Conservation (phyloP, 2,797 vertebrate genomes). For the Erpetoichthys calabaricus region DNA sequence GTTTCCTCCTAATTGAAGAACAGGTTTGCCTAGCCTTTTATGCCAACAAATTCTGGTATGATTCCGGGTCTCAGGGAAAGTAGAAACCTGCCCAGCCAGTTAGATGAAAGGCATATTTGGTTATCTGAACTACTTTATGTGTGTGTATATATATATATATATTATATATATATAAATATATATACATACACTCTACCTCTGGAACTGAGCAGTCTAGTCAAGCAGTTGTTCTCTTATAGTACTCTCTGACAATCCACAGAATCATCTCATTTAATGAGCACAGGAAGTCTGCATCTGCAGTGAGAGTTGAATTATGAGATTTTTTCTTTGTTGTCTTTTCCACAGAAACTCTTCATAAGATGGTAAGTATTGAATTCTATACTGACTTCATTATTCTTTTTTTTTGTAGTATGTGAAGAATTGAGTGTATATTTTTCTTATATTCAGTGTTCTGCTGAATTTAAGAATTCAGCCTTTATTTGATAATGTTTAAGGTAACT, state of each 20-base stretch:
- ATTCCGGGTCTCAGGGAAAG: constrained; percentile 63
- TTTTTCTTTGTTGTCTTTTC: too few species aligned
- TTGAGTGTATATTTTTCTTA: constrained; percentile 17
- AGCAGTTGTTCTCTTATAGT: constrained; percentile 26
- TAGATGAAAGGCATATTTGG: constrained; percentile 72
- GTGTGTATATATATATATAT: too few species aligned
- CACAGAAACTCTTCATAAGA: constrained; percentile 15
- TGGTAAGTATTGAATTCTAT: constrained; percentile 37
- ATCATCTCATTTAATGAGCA: constrained; percentile 28
- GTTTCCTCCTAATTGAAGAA: constrained; percentile 52
- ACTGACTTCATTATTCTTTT: constrained; percentile 18
- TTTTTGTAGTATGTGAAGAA: constrained; percentile 11
- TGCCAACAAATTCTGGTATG: constrained; percentile 76
- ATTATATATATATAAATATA: too few species aligned
- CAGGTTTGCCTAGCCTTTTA: constrained; percentile 56
- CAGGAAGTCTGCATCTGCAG: constrained; percentile 34
- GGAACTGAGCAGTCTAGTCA: constrained; percentile 40
- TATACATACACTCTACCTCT: constrained; percentile 40
- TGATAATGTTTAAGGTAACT: constrained; percentile 19
- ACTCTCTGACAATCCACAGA: constrained; percentile 44
- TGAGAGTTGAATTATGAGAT: constrained; percentile 16
- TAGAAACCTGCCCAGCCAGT: constrained; percentile 70
- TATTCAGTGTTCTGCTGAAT: background rate
- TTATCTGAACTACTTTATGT: constrained; percentile 62
- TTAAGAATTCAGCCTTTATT: constrained; percentile 14